A percentile compares a stretch with the other conserved stretches of the same genome.
These are phyloP conservation scores for Psylliodes chrysocephalus DNA, from an alignment of 2,888 invertebrate species.

Conservation along the genomic window DNA sequence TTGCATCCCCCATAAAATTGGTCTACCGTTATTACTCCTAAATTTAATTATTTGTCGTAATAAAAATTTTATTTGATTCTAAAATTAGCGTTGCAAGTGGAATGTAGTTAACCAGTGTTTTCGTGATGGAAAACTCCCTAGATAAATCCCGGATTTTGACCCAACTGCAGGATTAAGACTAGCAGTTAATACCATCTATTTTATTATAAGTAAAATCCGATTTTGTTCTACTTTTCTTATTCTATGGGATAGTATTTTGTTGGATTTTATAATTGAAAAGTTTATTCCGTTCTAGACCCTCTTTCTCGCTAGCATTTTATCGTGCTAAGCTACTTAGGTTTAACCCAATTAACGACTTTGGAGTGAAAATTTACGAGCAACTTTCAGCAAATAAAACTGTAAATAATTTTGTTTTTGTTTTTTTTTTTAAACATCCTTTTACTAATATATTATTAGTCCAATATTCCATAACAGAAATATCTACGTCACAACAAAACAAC, in stretches of 20 bases:
- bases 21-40: neutral
- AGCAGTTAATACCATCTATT: constrained; percentile 29
- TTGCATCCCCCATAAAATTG: too few relatives aligned
- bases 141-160: constrained; percentile 7
- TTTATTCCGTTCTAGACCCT: neutral
- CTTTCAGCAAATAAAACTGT: too few relatives aligned
- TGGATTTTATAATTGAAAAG: constrained; percentile 16
- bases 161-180: constrained; percentile 9
- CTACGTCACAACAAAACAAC: too few relatives aligned
- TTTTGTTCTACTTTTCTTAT: constrained; percentile 11
- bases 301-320: constrained; percentile 19
- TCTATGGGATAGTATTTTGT: constrained; percentile 16
- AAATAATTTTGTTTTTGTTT: too few relatives aligned
- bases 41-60: neutral
- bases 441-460: too few relatives aligned
- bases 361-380: neutral
- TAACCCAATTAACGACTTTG: constrained; percentile 4
- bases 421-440: too few relatives aligned
- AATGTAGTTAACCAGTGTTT: constrained; percentile 1
- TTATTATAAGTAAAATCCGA: constrained; percentile 19
- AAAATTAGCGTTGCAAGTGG: neutral
- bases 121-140: neutral
- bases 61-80: neutral
- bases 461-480: too few relatives aligned
- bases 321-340: constrained; percentile 20